These are phyloP conservation scores for Littorina saxatilis DNA, from an alignment of 1,140 invertebrate genomes.

Conservation along the genomic window DNA sequence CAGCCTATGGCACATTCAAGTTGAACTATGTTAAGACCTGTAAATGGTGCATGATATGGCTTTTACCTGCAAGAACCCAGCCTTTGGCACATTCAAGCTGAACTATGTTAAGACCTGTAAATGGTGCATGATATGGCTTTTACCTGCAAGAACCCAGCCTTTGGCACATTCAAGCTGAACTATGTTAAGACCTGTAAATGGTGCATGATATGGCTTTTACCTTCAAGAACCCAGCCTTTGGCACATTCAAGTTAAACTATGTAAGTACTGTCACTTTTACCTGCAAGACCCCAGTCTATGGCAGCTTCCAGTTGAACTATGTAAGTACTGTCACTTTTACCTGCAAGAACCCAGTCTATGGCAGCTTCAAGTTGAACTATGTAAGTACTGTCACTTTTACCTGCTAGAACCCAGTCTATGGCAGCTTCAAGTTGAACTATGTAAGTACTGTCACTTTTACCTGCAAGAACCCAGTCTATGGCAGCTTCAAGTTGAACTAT, in stretches of 20 bases:
- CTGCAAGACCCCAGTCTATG: conserved; percentile 50
- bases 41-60: conserved; percentile 71
- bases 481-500: no score
- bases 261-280: conserved; percentile 69
- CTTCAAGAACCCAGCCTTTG: conserved; percentile 50
- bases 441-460: no score
- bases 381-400: no score
- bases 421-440: no score
- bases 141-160: conserved; percentile 50
- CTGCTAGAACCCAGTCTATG: no score
- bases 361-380: no score
- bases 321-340: no score
- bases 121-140: conserved; percentile 70
- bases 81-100: conserved; percentile 58
- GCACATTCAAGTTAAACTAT: conserved; percentile 60
- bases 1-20: conserved; percentile 55
- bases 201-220: conserved; percentile 71
- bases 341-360: no score
- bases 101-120: conserved; percentile 34
- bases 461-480: no score
- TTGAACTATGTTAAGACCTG: conserved; percentile 48
- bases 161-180: conserved; percentile 56
- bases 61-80: conserved; percentile 60
- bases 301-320: no score
- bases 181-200: conserved; percentile 34